Percentiles rank a stretch among this genome's conserved stretches.
Conservation (phyloP, 2,113 vertebrate genomes). For the Salvelinus fontinalis region DNA sequence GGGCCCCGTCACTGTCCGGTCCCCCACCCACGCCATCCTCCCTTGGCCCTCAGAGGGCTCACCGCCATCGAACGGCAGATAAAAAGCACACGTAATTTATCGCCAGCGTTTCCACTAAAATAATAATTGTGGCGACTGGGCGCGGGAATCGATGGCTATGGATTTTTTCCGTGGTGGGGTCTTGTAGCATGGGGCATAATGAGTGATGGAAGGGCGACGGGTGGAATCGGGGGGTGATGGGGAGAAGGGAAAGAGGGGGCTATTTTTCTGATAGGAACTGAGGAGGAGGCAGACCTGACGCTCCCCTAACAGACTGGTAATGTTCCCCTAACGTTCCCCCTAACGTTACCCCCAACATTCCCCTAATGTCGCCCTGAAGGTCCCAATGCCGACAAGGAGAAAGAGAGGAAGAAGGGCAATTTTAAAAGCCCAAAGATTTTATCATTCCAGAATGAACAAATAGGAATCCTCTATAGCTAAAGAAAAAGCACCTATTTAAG, state of each 20-base stretch:
- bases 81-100: constrained; percentile 99
- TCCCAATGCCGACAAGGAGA: neutral
- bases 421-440: constrained; percentile 19
- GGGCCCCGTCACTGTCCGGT: constrained; percentile 33
- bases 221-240: constrained; percentile 55
- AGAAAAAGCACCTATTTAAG: neutral
- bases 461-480: constrained; percentile 30
- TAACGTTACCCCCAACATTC: too few species aligned
- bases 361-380: neutral
- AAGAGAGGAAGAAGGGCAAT: neutral
- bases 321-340: too few species aligned
- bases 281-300: neutral
- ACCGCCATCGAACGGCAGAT: constrained; percentile 91
- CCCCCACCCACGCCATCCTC: constrained; percentile 59
- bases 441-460: constrained; percentile 35
- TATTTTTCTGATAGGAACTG: constrained; percentile 32
- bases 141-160: constrained; percentile 93
- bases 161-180: constrained; percentile 95
- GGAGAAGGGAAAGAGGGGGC: constrained; percentile 66
- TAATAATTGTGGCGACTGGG: constrained; percentile 95
- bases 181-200: constrained; percentile 93
- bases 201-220: constrained; percentile 80
- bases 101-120: constrained; percentile 96
- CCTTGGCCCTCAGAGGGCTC: constrained; percentile 81
- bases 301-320: too few species aligned